Base-by-base conservation (phyloP, 2,888 invertebrate genomes). In the Balanococcus diminutus region DNA sequence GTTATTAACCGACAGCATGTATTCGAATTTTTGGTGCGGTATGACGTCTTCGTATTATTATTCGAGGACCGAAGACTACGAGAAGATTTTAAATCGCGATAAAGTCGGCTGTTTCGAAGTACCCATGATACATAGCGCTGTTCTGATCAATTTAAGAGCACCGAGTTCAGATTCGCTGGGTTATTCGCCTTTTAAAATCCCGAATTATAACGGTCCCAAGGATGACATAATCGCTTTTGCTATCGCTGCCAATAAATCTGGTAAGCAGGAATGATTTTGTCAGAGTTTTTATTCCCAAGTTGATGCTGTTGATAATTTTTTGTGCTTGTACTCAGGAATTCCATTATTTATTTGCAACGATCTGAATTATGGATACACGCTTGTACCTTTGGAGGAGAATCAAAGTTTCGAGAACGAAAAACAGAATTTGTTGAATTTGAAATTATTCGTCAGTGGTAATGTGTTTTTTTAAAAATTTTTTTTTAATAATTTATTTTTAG, bases 21-120 rank as follows among this genome's bases (percentile, higher is more conserved):
- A 98, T 90, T 96, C 97, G 22, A 99, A 99, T 90, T 99, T 96
- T 90, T 99, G 98, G 98, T 95, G 95, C 88, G 98, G 95, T 3
- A 97, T 98, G 96, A 93, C 95, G 0, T 91, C 93, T 0, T 92
- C 95, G 87, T 97, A 95, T 89, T 95, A 98, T 89, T 96, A 96
- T 89, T 90, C 92, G 88, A 92, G 98, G 88, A 96, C 96, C 0
- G 94, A 95, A 5, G 94, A 95, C 75, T 99, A 98, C 89, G 93
- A 94, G 88, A 93, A 94, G 1, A 96, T 98, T 82, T 91, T 96
- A 72, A 92, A 93, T 87, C 90, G 94, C 16, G 92, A 93, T 87
- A 92, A 92, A 86, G 89, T 90, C 0, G 98, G 97, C 0, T 95
- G 96, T 89, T 95, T 95, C 89, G 89, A 91, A 4, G 98, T 98